Percentiles rank a stretch among this genome's conserved stretches.
Conservation (phyloP, 2,797 vertebrate genomes). For the Poecilia wingei region DNA sequence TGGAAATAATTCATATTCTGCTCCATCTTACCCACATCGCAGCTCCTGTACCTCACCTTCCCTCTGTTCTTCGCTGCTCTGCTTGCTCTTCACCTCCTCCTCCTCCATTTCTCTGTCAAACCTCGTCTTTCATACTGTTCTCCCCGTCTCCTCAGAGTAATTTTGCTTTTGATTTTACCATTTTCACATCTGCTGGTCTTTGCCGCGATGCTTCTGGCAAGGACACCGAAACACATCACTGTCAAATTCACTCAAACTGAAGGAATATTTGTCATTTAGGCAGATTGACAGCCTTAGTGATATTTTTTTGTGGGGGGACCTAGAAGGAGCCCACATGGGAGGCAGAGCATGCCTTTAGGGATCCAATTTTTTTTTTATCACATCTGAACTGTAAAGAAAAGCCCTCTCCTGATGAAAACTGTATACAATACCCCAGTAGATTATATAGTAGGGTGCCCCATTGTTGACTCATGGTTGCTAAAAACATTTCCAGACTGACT, state of each 20-base stretch:
- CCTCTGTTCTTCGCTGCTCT: slow-evolving; percentile 13
- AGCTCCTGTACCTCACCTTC: slow-evolving; percentile 33
- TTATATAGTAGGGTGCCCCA: too few species aligned
- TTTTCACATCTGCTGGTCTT: slow-evolving; percentile 2
- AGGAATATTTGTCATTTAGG: not conserved
- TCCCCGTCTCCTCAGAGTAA: not conserved
- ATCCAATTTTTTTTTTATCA: too few species aligned
- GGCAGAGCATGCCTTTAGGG: too few species aligned
- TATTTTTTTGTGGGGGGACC: not conserved
- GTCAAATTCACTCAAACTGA: slow-evolving; percentile 1
- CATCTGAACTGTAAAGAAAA: too few species aligned
- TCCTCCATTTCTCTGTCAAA: not conserved
- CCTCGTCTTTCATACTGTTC: slow-evolving; percentile 10
- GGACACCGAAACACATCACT: not conserved
- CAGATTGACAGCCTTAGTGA: slow-evolving; percentile 3
- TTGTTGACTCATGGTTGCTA: too few species aligned
- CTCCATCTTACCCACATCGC: slow-evolving; percentile 40
- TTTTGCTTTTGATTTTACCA: slow-evolving; percentile 5
- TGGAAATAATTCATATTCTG: slow-evolving; percentile 69
- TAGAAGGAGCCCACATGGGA: too few species aligned
- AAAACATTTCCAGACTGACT: too few species aligned
- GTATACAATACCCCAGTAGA: too few species aligned
- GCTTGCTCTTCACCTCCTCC: slow-evolving; percentile 24
- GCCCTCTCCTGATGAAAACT: too few species aligned
- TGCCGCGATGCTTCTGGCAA: not conserved